Percentiles rank a stretch among this genome's conserved stretches.
Conservation (phyloP, 2,888 invertebrate species). For the Falcaria lacertinaria region DNA sequence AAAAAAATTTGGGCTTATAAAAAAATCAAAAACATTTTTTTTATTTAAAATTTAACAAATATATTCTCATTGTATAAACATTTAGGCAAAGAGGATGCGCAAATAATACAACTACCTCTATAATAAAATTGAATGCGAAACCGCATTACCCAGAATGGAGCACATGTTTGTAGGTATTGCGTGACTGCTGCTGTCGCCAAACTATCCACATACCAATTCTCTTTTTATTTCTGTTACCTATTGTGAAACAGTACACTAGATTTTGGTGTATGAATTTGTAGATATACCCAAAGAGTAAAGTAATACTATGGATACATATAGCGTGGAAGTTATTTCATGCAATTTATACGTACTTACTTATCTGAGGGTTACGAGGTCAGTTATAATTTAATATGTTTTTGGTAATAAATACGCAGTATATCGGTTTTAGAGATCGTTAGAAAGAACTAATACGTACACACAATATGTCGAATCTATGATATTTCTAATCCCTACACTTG, state of each 20-base stretch:
- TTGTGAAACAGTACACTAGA: not conserved
- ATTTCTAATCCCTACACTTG: constrained; percentile 3
- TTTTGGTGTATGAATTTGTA: not conserved
- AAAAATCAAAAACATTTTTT: no score
- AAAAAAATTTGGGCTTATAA: no score
- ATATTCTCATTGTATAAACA: no score
- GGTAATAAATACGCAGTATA: constrained; percentile 11
- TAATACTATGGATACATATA: no score
- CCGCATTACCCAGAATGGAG: not conserved
- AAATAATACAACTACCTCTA: no score
- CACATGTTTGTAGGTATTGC: not conserved
- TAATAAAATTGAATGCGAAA: not conserved
- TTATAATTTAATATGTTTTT: not conserved
- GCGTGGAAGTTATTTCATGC: no score
- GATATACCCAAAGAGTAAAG: no score
- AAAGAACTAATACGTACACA: constrained; percentile 8
- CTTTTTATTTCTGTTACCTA: not conserved
- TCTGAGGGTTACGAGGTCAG: not conserved
- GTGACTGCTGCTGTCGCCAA: not conserved
- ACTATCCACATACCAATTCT: not conserved
- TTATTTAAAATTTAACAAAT: no score
- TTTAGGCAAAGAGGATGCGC: no score
- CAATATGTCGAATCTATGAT: constrained; percentile 14
- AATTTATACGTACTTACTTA: not conserved
- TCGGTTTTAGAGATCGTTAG: constrained; percentile 20